Evolutionary conservation across 2,113 vertebrate species (phyloP).

Genomic region (Coracopsis vasa): DNA sequence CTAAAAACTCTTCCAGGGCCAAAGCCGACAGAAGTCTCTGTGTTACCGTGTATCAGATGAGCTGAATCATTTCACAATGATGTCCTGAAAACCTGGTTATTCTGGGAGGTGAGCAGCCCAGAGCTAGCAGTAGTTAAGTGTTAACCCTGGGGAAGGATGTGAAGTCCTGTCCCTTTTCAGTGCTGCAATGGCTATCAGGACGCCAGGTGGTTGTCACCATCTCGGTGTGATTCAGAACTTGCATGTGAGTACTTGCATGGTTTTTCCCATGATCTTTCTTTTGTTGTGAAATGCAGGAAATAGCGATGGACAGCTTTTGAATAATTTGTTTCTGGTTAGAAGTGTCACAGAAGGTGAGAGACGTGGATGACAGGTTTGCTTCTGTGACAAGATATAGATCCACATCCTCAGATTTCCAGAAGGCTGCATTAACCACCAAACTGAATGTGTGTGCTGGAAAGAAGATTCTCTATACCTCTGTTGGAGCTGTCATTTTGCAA

Average conservation of each 20-base stretch:
- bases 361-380: neutral
- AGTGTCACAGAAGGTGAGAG: neutral
- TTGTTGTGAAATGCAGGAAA: neutral
- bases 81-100: neutral
- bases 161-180: neutral
- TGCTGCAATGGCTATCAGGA: neutral
- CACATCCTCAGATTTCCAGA: neutral
- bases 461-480: neutral
- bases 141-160: neutral
- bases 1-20: neutral
- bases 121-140: neutral
- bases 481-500: neutral
- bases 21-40: neutral
- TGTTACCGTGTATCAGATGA: neutral
- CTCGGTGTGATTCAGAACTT: neutral
- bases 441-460: accelerated
- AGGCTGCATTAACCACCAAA: neutral
- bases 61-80: neutral
- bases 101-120: neutral
- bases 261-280: neutral
- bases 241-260: neutral
- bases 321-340: neutral
- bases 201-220: neutral
- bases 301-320: neutral
- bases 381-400: neutral